Evolutionary conservation across 2,888 invertebrate genomes (phyloP), one percentile per base, ranked within the genome.

Genomic region (Tetragnatha montana): DNA sequence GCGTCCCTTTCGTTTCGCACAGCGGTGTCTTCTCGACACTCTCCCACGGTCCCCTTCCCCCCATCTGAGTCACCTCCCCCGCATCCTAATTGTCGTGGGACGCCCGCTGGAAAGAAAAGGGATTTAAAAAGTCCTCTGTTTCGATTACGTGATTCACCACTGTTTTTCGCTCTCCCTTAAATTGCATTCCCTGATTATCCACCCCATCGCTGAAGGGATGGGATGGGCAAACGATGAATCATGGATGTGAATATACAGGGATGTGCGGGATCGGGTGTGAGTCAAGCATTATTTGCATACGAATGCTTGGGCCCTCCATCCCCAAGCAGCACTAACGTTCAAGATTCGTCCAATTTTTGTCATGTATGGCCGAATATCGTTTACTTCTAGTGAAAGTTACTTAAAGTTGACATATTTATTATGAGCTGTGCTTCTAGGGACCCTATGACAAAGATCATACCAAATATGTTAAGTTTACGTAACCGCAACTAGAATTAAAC

Each of bases 31-130:
- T 60, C 14, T 60, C 10, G 60, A 35, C 14, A 12, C 60, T 60
- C 10, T 60, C 60, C 50, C n/a, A 49, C 49, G 19, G 35, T 74
- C 76, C 49, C 4, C n/a, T 6, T 8, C 7, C 12, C 21, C 71
- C 49, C n/a, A 14, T 21, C 6, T 86, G 86, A 86, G 78, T 86
- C 84, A 85, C 49, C 50, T 51, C 51, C 50, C 68, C 85, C 19
- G 17, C 19, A 14, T n/a, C 47, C 80, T 86, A 86, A 86, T 86
- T 86, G 79, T 17, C 73, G 86, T 86, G 86, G 80, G 86, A 86
- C 73, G 35, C 35, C 70, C 78, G 10, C 19, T 78, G n/a, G 7
- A 35, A 17, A 17, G 70, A 50, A 78, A 80, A 73, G 51, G 80
- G 35, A 74, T 86, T 86, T 74, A 74, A 79, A 86, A 35, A 35